Evolutionary conservation across 2,113 vertebrate genomes (phyloP).

Genomic region (Dromaius novaehollandiae): DNA sequence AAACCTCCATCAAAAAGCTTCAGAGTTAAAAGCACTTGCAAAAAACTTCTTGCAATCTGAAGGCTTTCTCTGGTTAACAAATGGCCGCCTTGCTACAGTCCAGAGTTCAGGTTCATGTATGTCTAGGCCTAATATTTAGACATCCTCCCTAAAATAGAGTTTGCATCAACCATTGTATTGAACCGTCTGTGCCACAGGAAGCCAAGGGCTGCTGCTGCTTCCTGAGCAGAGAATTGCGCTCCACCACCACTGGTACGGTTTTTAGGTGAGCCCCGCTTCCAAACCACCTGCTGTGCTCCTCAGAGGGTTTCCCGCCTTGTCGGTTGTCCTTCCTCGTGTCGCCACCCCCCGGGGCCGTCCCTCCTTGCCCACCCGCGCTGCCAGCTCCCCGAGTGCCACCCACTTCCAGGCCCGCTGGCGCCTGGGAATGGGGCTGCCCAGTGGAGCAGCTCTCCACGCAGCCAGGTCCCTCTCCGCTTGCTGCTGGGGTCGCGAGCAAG

Average conservation of each 20-base stretch:
- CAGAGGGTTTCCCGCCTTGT: background rate
- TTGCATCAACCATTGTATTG: background rate
- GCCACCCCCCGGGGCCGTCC: background rate
- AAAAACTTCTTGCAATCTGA: no score
- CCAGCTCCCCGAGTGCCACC: background rate
- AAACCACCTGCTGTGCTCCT: rapidly evolving
- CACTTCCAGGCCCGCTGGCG: background rate
- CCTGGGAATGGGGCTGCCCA: background rate
- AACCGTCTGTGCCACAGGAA: background rate
- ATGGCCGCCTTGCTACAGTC: no score
- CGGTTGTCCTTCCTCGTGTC: background rate
- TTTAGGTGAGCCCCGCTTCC: background rate
- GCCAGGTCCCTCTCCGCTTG: background rate
- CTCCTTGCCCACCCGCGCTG: background rate
- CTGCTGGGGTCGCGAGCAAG: background rate
- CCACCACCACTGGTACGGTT: background rate
- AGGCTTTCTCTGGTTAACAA: no score
- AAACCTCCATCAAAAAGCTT: no score
- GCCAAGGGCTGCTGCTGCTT: background rate
- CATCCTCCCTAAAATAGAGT: background rate
- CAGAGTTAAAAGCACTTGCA: no score
- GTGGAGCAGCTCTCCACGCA: background rate
- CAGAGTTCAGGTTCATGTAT: no score
- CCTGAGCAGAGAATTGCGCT: background rate
- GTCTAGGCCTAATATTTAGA: background rate